Evolutionary conservation across 2,113 vertebrate species (phyloP).

Genomic region (Clarias gariepinus): DNA sequence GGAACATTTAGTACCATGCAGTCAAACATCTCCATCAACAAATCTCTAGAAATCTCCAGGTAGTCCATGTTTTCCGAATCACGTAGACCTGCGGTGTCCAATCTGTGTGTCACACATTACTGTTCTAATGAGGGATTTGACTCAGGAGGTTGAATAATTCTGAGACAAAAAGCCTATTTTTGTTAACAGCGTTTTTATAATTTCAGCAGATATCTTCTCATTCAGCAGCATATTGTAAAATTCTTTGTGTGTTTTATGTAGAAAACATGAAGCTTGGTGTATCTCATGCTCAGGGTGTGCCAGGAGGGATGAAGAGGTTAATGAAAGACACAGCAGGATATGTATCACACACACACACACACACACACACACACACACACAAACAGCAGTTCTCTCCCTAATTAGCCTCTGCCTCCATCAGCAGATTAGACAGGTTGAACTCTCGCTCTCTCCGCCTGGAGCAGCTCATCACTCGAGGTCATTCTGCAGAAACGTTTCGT

Average conservation of each 20-base stretch:
- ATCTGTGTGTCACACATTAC: no score
- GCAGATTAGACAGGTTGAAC: slow-evolving; percentile 38
- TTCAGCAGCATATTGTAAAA: background rate
- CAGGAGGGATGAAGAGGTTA: slow-evolving; percentile 28
- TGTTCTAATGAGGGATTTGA: no score
- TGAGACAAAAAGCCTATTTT: no score
- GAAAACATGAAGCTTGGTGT: background rate
- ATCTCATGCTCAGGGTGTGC: slow-evolving; percentile 2
- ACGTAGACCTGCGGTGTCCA: no score
- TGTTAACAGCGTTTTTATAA: no score
- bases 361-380: slow-evolving; percentile 1
- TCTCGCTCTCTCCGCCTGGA: background rate
- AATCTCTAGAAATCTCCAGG: no score
- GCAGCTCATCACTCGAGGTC: slow-evolving; percentile 6
- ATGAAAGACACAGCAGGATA: slow-evolving; percentile 2
- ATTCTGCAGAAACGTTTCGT: background rate
- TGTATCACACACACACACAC: background rate
- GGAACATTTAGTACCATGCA: no score
- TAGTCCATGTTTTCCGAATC: no score
- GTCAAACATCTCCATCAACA: no score
- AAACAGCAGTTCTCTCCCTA: slow-evolving; percentile 13
- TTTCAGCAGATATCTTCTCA: no score
- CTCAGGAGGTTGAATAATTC: no score
- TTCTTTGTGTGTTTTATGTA: background rate
- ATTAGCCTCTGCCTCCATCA: slow-evolving; percentile 36